Conservation (phyloP, 2,797 vertebrate genomes). For the Simalia tracyae region DNA sequence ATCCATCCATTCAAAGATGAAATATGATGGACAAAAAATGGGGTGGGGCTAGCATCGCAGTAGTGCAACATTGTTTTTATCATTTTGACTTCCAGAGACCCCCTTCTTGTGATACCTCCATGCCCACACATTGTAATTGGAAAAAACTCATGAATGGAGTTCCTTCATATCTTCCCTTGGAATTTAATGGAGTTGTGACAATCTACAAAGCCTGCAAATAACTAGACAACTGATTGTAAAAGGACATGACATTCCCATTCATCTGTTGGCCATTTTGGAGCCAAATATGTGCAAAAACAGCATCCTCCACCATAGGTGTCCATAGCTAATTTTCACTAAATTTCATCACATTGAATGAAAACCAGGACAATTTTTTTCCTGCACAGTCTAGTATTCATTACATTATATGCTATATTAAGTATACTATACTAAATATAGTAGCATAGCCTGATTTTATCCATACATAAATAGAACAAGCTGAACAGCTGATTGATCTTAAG, state of each 20-base stretch:
- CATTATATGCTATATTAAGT: not conserved
- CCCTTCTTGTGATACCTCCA: not conserved
- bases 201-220: not conserved
- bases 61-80: not conserved
- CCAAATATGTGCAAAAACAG: not conserved
- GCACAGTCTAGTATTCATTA: not conserved
- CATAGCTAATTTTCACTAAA: not conserved
- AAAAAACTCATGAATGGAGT: not conserved
- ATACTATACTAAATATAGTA: not conserved
- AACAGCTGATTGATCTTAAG: not conserved
- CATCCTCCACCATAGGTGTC: not conserved
- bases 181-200: not conserved
- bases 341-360: not conserved
- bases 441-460: not conserved
- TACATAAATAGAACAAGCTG: not conserved
- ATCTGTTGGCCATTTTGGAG: not conserved
- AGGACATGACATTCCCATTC: not conserved
- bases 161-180: not conserved
- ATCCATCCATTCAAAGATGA: not conserved
- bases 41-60: not conserved
- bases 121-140: not conserved
- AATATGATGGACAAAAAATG: not conserved
- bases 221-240: not conserved
- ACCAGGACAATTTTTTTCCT: not conserved
- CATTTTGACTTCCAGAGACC: not conserved